Conservation (phyloP, 2,113 vertebrate genomes). For the Dascyllus trimaculatus region DNA sequence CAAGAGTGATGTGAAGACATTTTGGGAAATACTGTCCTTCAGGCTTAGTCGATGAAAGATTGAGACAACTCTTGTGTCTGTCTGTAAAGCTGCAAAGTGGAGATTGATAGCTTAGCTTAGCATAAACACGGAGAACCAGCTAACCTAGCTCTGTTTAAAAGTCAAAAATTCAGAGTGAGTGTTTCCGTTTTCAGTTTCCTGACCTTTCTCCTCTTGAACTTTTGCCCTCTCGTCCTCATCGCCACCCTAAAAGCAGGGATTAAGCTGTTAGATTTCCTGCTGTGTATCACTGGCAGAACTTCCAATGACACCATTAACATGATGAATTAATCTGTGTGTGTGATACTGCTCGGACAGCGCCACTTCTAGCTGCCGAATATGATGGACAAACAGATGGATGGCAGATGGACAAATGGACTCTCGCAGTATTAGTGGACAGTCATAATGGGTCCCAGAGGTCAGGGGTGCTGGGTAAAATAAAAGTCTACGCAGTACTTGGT, state of each 20-base stretch:
- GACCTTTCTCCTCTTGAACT: background rate
- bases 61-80: background rate
- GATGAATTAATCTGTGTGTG: conserved; percentile 51
- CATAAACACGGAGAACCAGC: background rate
- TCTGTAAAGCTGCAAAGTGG: background rate
- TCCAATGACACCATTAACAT: conserved; percentile 33
- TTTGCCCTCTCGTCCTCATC: background rate
- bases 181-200: background rate
- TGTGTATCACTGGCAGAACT: background rate
- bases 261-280: conserved; percentile 21
- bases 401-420: conserved; percentile 46
- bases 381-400: conserved; percentile 46
- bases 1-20: background rate
- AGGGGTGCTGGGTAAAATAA: background rate
- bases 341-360: background rate
- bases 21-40: background rate
- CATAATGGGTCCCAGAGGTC: background rate
- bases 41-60: background rate
- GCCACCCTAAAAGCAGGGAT: background rate
- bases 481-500: background rate
- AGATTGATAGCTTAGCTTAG: too few relatives aligned
- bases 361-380: background rate
- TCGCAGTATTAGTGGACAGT: conserved; percentile 22
- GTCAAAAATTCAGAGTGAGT: background rate
- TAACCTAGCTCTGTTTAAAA: background rate